Evolutionary conservation across 2,113 vertebrate species (phyloP).

Genomic region (Falcunculus frontatus): DNA sequence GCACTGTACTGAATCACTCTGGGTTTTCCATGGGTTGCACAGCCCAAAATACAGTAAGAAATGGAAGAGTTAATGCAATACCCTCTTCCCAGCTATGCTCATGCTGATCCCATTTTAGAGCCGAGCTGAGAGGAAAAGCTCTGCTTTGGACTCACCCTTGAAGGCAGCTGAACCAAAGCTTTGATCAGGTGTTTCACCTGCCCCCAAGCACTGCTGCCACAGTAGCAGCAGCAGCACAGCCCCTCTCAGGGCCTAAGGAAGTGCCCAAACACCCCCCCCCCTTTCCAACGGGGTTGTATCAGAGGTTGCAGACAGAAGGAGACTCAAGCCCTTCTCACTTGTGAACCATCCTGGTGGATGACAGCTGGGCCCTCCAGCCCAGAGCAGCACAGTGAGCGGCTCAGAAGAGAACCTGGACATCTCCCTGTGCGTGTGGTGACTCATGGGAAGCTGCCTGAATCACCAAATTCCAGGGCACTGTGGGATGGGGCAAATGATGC

Average conservation of each 20-base stretch:
- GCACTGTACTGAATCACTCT: background rate
- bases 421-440: background rate
- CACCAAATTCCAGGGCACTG: background rate
- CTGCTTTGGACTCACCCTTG: background rate
- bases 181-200: background rate
- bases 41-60: background rate
- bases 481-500: background rate
- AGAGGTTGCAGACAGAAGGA: background rate
- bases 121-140: background rate
- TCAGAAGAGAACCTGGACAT: background rate
- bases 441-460: background rate
- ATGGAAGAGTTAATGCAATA: background rate
- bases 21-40: background rate
- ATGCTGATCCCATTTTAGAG: background rate
- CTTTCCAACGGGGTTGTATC: fast-evolving
- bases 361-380: background rate
- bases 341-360: background rate
- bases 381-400: background rate
- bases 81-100: background rate
- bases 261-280: background rate
- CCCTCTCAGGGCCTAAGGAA: background rate
- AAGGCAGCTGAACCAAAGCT: background rate
- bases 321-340: background rate
- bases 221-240: background rate
- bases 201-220: background rate